Evolutionary conservation across 2,797 vertebrate genomes (phyloP).

Genomic region (Chanos chanos): DNA sequence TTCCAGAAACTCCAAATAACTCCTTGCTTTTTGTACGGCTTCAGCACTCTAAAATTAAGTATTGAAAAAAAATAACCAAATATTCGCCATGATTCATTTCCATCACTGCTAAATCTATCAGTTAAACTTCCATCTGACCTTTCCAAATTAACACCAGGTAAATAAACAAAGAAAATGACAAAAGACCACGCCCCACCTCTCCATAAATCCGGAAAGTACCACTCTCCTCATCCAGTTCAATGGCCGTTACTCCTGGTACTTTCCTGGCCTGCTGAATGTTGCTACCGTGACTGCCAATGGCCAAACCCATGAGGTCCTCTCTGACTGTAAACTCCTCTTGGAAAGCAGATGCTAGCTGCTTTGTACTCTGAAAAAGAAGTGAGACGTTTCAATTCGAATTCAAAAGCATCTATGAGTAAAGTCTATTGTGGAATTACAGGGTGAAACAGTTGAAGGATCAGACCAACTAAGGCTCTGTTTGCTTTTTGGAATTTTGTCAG

Average conservation of each 20-base stretch:
- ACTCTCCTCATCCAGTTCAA: conserved; percentile 93
- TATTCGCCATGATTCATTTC: neutral
- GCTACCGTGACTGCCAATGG: conserved; percentile 95
- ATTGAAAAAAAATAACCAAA: neutral
- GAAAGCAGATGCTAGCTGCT: conserved; percentile 95
- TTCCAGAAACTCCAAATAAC: conserved; percentile 92
- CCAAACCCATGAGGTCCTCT: conserved; percentile 95
- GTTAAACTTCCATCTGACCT: neutral
- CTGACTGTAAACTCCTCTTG: conserved; percentile 94
- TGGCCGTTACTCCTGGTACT: conserved; percentile 90
- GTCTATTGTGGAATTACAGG: no score
- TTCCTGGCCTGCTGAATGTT: conserved; percentile 99
- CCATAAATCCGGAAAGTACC: conserved; percentile 97
- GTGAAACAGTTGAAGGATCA: no score
- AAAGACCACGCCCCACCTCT: no score
- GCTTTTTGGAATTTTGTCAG: neutral
- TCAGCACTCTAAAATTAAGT: conserved; percentile 76
- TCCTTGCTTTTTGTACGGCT: conserved; percentile 93
- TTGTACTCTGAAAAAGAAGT: conserved; percentile 79
- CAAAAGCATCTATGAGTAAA: no score
- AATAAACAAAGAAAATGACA: no score
- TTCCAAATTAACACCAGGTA: no score
- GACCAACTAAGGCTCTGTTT: no score
- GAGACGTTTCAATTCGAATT: neutral
- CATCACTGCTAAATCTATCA: neutral